A percentile compares a stretch with the other conserved stretches of the same genome.
Evolutionary conservation across 2,888 invertebrate species (phyloP).

Genomic region (Cerceris ruficornis): DNA sequence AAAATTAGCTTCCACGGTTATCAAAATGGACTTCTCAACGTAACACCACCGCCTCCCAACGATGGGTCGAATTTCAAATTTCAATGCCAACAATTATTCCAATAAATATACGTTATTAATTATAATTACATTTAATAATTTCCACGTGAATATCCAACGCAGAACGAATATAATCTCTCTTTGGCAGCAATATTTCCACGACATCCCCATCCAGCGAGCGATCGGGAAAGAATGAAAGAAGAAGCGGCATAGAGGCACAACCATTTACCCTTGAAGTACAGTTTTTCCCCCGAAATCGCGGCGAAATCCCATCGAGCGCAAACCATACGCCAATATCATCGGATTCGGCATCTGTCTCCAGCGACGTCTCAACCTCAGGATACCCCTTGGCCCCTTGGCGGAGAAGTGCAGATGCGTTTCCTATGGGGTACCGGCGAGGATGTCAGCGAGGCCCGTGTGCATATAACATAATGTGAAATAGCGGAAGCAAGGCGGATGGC

Average conservation of each 20-base stretch:
- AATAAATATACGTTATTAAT: too few species aligned
- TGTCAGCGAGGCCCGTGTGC: conserved; percentile 56
- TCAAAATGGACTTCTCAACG: too few species aligned
- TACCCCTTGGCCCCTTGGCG: conserved; percentile 25
- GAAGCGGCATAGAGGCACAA: not conserved
- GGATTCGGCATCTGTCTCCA: conserved; percentile 65
- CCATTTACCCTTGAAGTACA: not conserved
- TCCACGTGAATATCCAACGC: too few species aligned
- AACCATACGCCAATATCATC: conserved; percentile 2
- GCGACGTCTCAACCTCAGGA: conserved; percentile 47
- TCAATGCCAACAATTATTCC: too few species aligned
- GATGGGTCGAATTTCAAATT: too few species aligned
- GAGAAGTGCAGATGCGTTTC: conserved; percentile 64
- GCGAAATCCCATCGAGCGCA: not conserved
- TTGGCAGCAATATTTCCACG: too few species aligned
- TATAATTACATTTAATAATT: too few species aligned
- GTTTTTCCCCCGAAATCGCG: not conserved
- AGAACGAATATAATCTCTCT: too few species aligned
- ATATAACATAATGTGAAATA: conserved; percentile 74
- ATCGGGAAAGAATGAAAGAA: too few species aligned
- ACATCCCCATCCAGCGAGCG: too few species aligned
- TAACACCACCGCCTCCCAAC: too few species aligned
- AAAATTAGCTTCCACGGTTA: too few species aligned
- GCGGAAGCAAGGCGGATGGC: conserved; percentile 80
- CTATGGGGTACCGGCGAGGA: conserved; percentile 59